Conservation (phyloP, 2,797 vertebrate species). For the Sparidentex hasta region DNA sequence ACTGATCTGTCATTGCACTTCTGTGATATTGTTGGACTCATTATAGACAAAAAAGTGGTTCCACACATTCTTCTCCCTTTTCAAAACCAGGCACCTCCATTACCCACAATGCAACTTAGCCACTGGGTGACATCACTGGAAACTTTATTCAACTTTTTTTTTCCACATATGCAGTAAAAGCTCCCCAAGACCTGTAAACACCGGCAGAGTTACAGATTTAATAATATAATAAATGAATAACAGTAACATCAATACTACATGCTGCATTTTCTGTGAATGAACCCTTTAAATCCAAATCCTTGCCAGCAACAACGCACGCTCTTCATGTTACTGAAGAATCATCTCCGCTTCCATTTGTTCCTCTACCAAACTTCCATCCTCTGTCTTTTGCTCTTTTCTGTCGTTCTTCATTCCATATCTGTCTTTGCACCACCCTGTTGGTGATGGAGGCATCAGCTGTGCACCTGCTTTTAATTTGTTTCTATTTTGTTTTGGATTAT, state of each 20-base stretch:
- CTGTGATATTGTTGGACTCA: no score
- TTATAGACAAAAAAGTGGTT: no score
- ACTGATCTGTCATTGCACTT: no score
- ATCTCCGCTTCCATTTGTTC: constrained; percentile 26
- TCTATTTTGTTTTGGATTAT: background rate
- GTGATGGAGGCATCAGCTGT: constrained; percentile 69
- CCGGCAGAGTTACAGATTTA: no score
- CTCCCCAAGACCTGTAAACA: no score
- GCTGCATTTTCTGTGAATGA: background rate
- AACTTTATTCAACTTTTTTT: no score
- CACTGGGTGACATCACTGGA: no score
- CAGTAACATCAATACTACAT: background rate
- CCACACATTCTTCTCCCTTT: no score
- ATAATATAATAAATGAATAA: no score
- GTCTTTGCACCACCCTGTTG: constrained; percentile 21
- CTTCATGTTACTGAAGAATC: constrained; percentile 1
- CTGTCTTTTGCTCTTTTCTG: constrained; percentile 24
- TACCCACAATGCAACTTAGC: no score
- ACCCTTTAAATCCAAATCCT: background rate
- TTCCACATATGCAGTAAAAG: no score
- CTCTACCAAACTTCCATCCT: constrained; percentile 25
- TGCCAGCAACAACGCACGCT: constrained; percentile 14
- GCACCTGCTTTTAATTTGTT: background rate
- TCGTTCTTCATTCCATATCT: constrained; percentile 20
- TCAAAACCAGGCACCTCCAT: no score